Conservation (phyloP, 2,797 vertebrate species). For the Bovichtus diacanthus region DNA sequence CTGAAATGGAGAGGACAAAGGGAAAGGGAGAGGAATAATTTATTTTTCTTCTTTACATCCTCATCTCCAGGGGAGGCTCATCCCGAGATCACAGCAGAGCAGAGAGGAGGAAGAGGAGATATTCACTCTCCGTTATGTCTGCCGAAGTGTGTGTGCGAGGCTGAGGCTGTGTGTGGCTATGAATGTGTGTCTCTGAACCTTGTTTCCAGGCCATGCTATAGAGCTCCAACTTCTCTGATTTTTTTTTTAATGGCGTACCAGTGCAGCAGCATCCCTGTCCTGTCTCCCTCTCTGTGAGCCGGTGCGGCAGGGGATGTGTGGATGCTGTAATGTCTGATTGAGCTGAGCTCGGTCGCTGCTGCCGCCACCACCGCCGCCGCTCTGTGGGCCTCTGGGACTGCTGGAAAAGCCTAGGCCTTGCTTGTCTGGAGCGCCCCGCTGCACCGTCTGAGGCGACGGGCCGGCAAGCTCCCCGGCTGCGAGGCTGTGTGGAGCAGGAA, state of each 20-base stretch:
- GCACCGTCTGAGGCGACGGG: slow-evolving; percentile 61
- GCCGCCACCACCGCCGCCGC: slow-evolving; percentile 52
- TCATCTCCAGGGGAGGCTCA: slow-evolving; percentile 62
- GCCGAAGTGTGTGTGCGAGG: slow-evolving; percentile 60
- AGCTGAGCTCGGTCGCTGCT: slow-evolving; percentile 72
- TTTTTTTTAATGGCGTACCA: slow-evolving; percentile 47
- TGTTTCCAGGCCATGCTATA: slow-evolving; percentile 76
- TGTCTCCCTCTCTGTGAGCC: slow-evolving; percentile 55
- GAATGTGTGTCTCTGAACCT: slow-evolving; percentile 67
- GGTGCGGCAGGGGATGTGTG: slow-evolving; percentile 67
- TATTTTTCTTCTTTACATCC: slow-evolving; percentile 46
- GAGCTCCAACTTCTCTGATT: slow-evolving; percentile 60
- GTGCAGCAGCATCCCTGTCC: slow-evolving; percentile 61
- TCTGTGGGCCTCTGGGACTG: slow-evolving; percentile 80
- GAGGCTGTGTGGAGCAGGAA: slow-evolving; percentile 69
- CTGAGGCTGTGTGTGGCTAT: slow-evolving; percentile 32
- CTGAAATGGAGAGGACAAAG: slow-evolving; percentile 60
- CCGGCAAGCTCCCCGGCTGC: slow-evolving; percentile 63
- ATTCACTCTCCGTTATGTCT: slow-evolving; percentile 72
- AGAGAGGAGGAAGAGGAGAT: slow-evolving; percentile 55
- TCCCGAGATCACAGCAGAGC: slow-evolving; percentile 69
- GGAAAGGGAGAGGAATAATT: slow-evolving; percentile 58
- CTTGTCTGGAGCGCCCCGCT: slow-evolving; percentile 71
- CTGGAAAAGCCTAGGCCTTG: slow-evolving; percentile 86
- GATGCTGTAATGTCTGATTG: slow-evolving; percentile 82